Base-by-base conservation (phyloP, 2,888 invertebrate genomes). In the Ctena decussata region DNA sequence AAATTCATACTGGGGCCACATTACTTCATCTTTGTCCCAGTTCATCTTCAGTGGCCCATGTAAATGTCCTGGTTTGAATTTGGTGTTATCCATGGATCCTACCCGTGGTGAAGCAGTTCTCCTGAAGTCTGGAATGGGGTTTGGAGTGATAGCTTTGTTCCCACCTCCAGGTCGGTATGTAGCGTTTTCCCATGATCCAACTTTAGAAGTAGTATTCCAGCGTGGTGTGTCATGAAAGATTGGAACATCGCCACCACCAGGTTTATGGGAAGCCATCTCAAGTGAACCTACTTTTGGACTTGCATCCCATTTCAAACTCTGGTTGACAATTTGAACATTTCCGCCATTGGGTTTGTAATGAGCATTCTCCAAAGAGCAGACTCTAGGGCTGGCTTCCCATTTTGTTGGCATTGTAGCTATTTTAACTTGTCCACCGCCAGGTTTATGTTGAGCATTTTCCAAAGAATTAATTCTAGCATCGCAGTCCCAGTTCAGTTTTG, bases 281-380 rank as follows among this genome's bases (percentile, higher is more conserved):
- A 92, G 80, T 11, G 94, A 94, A 18, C 94, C 92, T 21, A 93
- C 84, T 77, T 89, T 89, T 12, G 89, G 78, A 2, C 30, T 44
- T 24, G 80, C 80, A 15, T 79, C 79, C 89, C 89, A 89, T 35
- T 49, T 49, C 30, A 27, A 57, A 15, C n/a, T 53, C 1, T 60
- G 37, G 37, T 57, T 75, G 1, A 60, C 35, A 11, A 75, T 75
- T 37, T 49, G 27, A 15, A 75, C 11, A 57, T 75, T 75, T 8
- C 75, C 75, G n/a, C 57, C 37, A 2, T 12, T 6, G 27, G 93
- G 92, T n/a, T 86, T 83, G 83, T 94, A 89, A 77, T 85, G 35
- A 12, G 86, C 75, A 53, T 92, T 91, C 21, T 92, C 91, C 24
- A 93, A 69, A 2, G 93, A 93, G 0, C 93, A 91, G 8, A 94